Percentiles rank a stretch among this genome's conserved stretches.
phyloP scores from a whole-genome alignment of 2,113 vertebrate genomes.

The Cavia porcellus region DNA sequence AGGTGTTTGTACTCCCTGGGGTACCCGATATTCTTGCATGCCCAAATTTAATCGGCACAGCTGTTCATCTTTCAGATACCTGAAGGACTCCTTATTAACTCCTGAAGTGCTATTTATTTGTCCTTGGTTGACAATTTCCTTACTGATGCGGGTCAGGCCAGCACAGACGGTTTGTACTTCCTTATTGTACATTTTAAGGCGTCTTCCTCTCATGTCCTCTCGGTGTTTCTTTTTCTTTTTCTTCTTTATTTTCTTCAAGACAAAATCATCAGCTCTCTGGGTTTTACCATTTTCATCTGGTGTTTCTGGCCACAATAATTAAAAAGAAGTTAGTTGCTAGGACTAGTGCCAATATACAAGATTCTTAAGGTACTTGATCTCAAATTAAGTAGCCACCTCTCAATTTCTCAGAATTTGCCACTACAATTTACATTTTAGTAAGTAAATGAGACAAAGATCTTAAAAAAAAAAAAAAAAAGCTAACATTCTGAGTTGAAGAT shows the following conservation, averaged over 20 bases:
- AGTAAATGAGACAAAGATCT: conserved; percentile 58
- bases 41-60: conserved; percentile 88
- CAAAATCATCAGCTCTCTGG: conserved; percentile 92
- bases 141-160: conserved; percentile 88
- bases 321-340: conserved; percentile 86
- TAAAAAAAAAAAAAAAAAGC: conserved; percentile 18
- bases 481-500: conserved; percentile 40
- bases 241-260: conserved; percentile 95
- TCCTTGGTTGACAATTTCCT: conserved; percentile 85
- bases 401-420: conserved; percentile 56
- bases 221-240: conserved; percentile 98
- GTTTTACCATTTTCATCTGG: conserved; percentile 94
- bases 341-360: conserved; percentile 69
- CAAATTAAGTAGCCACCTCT: conserved; percentile 63
- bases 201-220: conserved; percentile 93
- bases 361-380: conserved; percentile 68
- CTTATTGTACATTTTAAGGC: conserved; percentile 94
- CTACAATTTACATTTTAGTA: conserved; percentile 52
- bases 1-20: conserved; percentile 91
- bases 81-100: conserved; percentile 89
- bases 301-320: conserved; percentile 90
- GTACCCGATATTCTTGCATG: conserved; percentile 90
- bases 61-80: conserved; percentile 91
- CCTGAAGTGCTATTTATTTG: conserved; percentile 87
- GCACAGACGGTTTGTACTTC: conserved; percentile 96